Conservation (phyloP, 1,140 invertebrate genomes). For the Centruroides sculpturatus region DNA sequence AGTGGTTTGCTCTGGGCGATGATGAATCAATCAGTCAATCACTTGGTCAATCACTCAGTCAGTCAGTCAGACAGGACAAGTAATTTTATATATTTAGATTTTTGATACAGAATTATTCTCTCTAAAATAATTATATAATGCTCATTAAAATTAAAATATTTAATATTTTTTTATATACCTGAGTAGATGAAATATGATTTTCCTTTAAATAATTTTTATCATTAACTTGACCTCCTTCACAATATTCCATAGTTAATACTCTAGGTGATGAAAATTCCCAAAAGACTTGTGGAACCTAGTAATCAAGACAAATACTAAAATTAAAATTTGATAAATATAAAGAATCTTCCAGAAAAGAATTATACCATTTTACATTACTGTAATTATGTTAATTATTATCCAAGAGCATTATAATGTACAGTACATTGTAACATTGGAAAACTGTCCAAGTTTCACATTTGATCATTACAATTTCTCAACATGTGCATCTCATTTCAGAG, state of each 20-base stretch:
- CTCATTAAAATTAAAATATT: too few species aligned
- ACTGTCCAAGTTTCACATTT: not conserved
- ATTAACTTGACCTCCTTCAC: slow-evolving; percentile 86
- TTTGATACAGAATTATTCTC: too few species aligned
- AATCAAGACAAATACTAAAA: not conserved
- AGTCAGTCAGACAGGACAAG: too few species aligned
- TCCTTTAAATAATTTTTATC: slow-evolving; percentile 75
- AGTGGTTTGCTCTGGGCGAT: too few species aligned
- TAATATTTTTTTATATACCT: too few species aligned
- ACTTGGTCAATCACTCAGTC: too few species aligned
- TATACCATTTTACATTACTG: too few species aligned
- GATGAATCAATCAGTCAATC: too few species aligned
- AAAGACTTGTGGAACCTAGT: slow-evolving; percentile 46
- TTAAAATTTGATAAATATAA: not conserved
- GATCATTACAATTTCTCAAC: not conserved
- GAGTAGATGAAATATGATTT: slow-evolving; percentile 44
- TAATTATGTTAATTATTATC: not conserved
- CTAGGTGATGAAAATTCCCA: slow-evolving; percentile 72
- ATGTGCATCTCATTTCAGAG: too few species aligned
- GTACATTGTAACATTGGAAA: not conserved
- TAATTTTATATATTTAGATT: too few species aligned
- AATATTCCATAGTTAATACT: slow-evolving; percentile 92
- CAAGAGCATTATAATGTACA: slow-evolving; percentile 1
- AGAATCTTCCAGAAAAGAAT: too few species aligned
- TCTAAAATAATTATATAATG: too few species aligned